These are phyloP conservation scores for Vombatus ursinus DNA, from an alignment of 2,113 vertebrate species.

Conservation along the genomic window DNA sequence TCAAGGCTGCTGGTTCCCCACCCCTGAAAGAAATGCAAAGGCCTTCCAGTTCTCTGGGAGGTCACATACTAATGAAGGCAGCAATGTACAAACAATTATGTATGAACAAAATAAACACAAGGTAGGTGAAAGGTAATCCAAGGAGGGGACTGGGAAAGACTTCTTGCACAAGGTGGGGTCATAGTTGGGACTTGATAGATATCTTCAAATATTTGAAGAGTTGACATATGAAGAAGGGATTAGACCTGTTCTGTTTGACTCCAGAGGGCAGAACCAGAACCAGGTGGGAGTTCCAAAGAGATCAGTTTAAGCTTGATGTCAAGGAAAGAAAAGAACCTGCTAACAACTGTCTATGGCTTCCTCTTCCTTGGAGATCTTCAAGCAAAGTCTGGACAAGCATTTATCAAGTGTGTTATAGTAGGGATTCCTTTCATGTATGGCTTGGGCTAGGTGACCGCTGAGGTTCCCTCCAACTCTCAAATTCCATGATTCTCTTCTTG, in stretches of 20 bases:
- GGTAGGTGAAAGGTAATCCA: not conserved
- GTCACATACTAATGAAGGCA: not conserved
- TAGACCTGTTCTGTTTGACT: not conserved
- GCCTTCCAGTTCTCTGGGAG: not conserved
- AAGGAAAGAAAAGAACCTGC: not conserved
- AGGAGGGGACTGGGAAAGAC: not conserved
- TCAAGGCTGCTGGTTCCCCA: too few species aligned
- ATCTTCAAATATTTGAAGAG: not conserved
- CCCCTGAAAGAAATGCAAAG: not conserved
- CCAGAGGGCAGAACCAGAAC: not conserved
- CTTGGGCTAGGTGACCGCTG: not conserved
- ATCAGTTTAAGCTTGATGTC: not conserved
- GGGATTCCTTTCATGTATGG: not conserved
- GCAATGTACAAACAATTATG: not conserved
- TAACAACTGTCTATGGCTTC: not conserved
- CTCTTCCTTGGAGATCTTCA: not conserved
- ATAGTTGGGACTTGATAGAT: not conserved
- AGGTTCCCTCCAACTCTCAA: not conserved
- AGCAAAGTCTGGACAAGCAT: not conserved
- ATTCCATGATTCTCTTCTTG: not conserved
- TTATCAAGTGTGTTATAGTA: not conserved
- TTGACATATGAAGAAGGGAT: not conserved
- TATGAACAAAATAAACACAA: not conserved
- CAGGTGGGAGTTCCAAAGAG: not conserved
- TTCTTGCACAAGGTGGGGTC: not conserved